These are phyloP conservation scores for Carettochelys insculpta DNA, from an alignment of 2,113 vertebrate genomes.

Conservation along the genomic window DNA sequence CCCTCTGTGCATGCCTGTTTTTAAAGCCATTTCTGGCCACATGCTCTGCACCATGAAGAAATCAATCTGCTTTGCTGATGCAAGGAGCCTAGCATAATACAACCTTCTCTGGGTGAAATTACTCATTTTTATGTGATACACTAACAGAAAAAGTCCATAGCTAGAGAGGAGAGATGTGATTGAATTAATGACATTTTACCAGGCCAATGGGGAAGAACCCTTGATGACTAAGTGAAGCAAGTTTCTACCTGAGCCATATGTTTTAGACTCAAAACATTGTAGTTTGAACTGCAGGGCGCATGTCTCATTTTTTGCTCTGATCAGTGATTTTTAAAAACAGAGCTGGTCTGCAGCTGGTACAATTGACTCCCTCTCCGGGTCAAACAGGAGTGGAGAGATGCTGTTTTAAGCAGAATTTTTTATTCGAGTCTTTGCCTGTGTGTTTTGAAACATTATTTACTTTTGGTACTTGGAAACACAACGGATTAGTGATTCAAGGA, in stretches of 20 bases:
- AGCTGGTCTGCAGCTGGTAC: not conserved
- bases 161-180: not conserved
- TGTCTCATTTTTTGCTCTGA: not conserved
- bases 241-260: not conserved
- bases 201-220: constrained; percentile 30
- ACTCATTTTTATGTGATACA: constrained; percentile 24
- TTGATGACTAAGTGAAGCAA: constrained; percentile 24
- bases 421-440: not conserved
- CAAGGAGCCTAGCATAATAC: not conserved
- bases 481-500: not conserved
- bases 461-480: not conserved
- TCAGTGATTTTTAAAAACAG: not conserved
- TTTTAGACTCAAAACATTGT: not conserved
- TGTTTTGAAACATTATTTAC: not conserved
- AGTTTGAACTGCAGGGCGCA: not conserved
- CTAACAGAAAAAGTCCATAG: constrained; percentile 36
- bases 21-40: not conserved
- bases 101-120: constrained; percentile 5
- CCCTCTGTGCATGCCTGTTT: not conserved
- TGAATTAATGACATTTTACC: constrained; percentile 60
- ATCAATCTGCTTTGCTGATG: not conserved
- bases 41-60: not conserved
- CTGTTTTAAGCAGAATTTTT: not conserved
- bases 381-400: not conserved
- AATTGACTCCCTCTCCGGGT: not conserved